These are phyloP conservation scores for Sarcophaga carnaria DNA, from an alignment of 2,888 invertebrate genomes.

Conservation along the genomic window DNA sequence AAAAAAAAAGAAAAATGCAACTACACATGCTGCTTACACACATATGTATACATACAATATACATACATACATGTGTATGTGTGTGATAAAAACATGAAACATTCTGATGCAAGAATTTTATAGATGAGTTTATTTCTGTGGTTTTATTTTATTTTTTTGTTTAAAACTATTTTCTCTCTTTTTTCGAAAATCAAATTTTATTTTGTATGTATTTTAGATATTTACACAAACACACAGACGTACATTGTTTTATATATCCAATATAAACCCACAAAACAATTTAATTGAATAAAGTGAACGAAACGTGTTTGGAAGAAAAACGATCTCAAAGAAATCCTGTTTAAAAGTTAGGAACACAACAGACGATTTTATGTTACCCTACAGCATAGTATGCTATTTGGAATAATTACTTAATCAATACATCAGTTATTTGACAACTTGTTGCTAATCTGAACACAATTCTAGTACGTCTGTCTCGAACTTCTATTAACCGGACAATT, in stretches of 20 bases:
- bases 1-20: neutral
- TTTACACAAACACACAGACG: neutral
- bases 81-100: slow-evolving; percentile 1
- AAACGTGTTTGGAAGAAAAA: slow-evolving; percentile 27
- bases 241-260: neutral
- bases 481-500: too few relatives aligned
- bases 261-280: slow-evolving; percentile 9
- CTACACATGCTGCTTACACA: neutral
- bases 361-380: too few relatives aligned
- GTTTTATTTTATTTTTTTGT: slow-evolving; percentile 35
- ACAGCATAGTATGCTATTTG: too few relatives aligned
- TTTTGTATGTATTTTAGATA: slow-evolving; percentile 1
- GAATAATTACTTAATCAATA: too few relatives aligned
- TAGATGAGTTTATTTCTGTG: slow-evolving; percentile 25
- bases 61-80: neutral
- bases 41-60: neutral
- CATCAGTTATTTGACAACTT: too few relatives aligned
- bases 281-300: slow-evolving; percentile 39
- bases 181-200: neutral
- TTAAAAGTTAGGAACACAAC: too few relatives aligned
- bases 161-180: slow-evolving; percentile 24
- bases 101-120: slow-evolving; percentile 43
- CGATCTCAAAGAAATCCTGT: too few relatives aligned
- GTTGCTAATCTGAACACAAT: too few relatives aligned
- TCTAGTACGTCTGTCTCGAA: too few relatives aligned